Conservation (phyloP, 2,888 invertebrate species). For the Heliconius charithonia region DNA sequence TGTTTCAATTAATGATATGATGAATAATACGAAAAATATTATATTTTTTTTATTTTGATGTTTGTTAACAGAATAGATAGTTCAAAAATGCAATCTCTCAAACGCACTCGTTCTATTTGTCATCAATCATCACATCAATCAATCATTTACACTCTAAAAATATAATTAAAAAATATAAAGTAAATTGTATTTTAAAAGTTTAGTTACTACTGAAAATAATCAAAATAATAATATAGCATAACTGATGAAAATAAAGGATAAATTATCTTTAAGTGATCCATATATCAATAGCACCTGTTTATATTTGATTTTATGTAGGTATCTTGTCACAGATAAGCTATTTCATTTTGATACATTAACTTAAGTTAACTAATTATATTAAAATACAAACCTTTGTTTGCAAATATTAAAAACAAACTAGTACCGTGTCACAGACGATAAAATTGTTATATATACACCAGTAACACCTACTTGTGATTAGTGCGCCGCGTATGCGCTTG, state of each 20-base stretch:
- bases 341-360: neutral
- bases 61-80: neutral
- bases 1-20: too few species aligned
- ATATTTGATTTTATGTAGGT: neutral
- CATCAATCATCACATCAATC: neutral
- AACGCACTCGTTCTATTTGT: slow-evolving; percentile 2
- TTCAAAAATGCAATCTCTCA: slow-evolving; percentile 14
- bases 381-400: slow-evolving; percentile 53
- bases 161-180: neutral
- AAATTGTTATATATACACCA: slow-evolving; percentile 73
- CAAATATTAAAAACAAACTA: slow-evolving; percentile 56
- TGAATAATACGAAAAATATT: too few species aligned
- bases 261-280: neutral
- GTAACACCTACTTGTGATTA: slow-evolving; percentile 59
- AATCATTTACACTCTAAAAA: slow-evolving; percentile 10
- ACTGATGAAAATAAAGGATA: too few species aligned
- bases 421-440: slow-evolving; percentile 58
- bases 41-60: neutral
- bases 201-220: too few species aligned
- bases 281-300: neutral
- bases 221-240: too few species aligned
- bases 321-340: neutral
- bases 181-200: neutral
- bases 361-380: slow-evolving; percentile 27
- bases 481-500: slow-evolving; percentile 64